Base-by-base conservation (phyloP, 2,797 vertebrate genomes). In the Myotis planiceps region DNA sequence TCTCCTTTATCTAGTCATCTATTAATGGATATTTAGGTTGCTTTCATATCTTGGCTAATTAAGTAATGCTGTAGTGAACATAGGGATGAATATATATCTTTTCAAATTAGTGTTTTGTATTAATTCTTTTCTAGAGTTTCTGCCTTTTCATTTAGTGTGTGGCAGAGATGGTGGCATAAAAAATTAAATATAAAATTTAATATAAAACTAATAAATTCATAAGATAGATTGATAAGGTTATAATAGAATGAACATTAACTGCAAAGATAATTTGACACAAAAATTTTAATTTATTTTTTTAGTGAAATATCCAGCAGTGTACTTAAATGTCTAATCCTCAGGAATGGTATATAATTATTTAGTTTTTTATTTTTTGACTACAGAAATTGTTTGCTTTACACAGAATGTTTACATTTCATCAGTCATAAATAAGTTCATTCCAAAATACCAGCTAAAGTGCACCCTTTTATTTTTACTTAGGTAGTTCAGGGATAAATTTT, bases 361-460 rank as follows among this genome's bases (percentile, higher is more conserved):
- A 81, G 53, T 80, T 23, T 75, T 87, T 81, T 92, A n/a, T 69
- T 94, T 88, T 94, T 96, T 71, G 15, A 93, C 29, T 51, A 55
- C 27, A 90, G 42, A 93, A 81, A 84, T 83, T 34, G 19, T 66
- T 96, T 71, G 39, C 42, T 89, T 96, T 97, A 53, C 37, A 63
- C 12, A 80, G 39, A 75, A 80, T 88, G 34, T 74, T 94, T 88
- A n/a, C 21, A 34, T 93, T 90, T 82, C 34, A 71, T 60, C 29
- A 45, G 6, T 88, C 32, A 79, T 82, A 51, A 63, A 88, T 88
- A 51, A 63, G 21, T 81, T 79, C 18, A 68, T 90, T 84, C 32
- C 12, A 79, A 69, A 96, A 91, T 58, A 14, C 15, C n/a, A 85
- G 29, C 32, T 74, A 47, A 3, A 45, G 16, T 93, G 15, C 6